Percentiles rank a stretch among this genome's conserved stretches.
phyloP scores from a whole-genome alignment of 2,797 vertebrate genomes.

The Peromyscus attwateri region DNA sequence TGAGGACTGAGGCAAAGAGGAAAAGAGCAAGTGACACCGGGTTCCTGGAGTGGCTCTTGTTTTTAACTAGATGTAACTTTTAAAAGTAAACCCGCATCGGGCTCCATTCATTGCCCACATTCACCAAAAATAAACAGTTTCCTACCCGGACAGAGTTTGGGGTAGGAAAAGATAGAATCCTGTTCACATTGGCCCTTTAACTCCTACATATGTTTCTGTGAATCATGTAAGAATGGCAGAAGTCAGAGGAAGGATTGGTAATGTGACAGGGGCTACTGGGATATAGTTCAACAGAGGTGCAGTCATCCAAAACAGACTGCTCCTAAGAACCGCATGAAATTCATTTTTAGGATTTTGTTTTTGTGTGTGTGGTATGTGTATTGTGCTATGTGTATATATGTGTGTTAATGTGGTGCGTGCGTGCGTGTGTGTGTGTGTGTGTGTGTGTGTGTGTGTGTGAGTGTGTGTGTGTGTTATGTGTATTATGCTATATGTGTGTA shows the following conservation, averaged over 20 bases:
- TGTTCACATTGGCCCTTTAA: not conserved
- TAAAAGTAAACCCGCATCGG: constrained; percentile 53
- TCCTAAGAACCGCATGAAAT: not conserved
- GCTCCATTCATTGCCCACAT: not conserved
- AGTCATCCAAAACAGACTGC: not conserved
- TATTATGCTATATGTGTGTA: too few relatives aligned
- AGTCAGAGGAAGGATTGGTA: not conserved
- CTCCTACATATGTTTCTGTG: not conserved
- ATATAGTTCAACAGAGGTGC: not conserved
- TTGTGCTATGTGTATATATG: not conserved
- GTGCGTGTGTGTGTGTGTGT: too few relatives aligned
- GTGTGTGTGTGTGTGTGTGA: too few relatives aligned
- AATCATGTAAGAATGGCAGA: not conserved
- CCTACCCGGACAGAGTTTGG: not conserved
- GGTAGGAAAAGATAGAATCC: not conserved
- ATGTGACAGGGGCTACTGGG: too few relatives aligned
- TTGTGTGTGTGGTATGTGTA: not conserved
- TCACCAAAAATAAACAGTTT: constrained; percentile 29
- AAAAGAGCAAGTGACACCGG: not conserved
- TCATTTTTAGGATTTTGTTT: not conserved
- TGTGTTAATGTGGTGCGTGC: too few relatives aligned
- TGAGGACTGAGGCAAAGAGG: not conserved
- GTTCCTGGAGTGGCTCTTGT: not conserved
- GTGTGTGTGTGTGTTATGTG: too few relatives aligned
- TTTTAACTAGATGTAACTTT: not conserved